A percentile compares a stretch with the other conserved stretches of the same genome.
These are phyloP conservation scores for Spinibarbus caldwelli DNA, from an alignment of 2,797 vertebrate species.

Conservation along the genomic window DNA sequence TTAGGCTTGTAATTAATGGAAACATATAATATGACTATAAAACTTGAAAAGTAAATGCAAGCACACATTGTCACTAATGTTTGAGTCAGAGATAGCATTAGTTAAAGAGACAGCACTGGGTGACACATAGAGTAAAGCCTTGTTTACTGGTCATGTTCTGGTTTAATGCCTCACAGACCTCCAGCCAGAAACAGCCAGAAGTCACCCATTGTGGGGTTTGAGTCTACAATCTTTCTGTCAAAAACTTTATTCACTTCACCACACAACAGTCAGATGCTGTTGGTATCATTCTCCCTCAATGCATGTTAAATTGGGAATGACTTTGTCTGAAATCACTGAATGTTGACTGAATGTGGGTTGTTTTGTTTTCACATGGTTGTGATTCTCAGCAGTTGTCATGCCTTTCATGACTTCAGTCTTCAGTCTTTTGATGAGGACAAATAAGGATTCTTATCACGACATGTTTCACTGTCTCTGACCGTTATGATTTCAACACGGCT, in stretches of 20 bases:
- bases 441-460: constrained; percentile 29
- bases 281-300: not conserved
- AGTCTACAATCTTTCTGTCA: not conserved
- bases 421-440: constrained; percentile 35
- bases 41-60: not conserved
- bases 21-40: not conserved
- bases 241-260: not conserved
- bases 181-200: not conserved
- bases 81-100: not conserved
- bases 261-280: not conserved
- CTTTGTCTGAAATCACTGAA: constrained; percentile 14
- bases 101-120: not conserved
- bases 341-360: not conserved
- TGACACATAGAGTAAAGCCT: not conserved
- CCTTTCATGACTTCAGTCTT: constrained; percentile 33
- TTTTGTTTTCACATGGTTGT: constrained; percentile 5
- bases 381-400: constrained; percentile 37
- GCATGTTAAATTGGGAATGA: not conserved
- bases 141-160: not conserved
- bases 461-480: not conserved
- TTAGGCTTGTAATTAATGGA: not conserved
- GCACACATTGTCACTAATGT: not conserved
- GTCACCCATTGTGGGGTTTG: constrained; percentile 3
- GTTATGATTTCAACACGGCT: not conserved
- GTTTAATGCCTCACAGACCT: not conserved